Base-by-base conservation (phyloP, 2,113 vertebrate species). In the Antechinus flavipes region DNA sequence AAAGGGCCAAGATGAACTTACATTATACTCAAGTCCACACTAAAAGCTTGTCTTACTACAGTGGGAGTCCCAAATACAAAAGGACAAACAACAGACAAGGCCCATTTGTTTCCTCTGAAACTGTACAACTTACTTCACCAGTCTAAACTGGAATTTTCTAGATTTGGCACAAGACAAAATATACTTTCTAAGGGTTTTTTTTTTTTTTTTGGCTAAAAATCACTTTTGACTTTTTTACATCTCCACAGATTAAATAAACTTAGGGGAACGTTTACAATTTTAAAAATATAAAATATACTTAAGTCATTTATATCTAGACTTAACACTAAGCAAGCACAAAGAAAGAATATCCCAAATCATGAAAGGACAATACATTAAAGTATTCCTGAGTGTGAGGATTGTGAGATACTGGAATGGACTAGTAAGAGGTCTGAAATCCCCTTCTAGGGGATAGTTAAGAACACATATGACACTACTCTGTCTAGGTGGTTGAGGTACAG, bases 241-340 rank as follows among this genome's bases (percentile, higher is more conserved):
- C 26, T 50, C 58, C 92, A 95, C 52, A 94, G 26, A 96, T 47
- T 96, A 55, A 91, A 96, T 47, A 96, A 55, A 91, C 27, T 92
- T 91, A 47, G 68, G 68, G 84, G 47, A 47, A 96, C 93, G 92
- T 22, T 89, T 95, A 94, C 61, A 2, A 47, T 54, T 96, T 93
- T 91, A 97, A 97, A 95, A 76, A 90, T 93, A 93, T 94, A 92
- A 97, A 97, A 95, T 46, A 92, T 2, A 93, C 76, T 42, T 96
- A 89, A 95, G 35, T 94, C 25, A 91, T 95, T 61, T 92, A 94
- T 35, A 94, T 50, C 30, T 8, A 96, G 27, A 94, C 46, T 84
- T 84, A 95, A 94, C 94, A 94, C 0, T 89, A 3, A 68, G 68
- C 8, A 95, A 84, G 52, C 94, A 94, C 93, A 93, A 95, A 94